These are phyloP conservation scores for Chymomyza costata DNA, from an alignment of 1,140 invertebrate species.

Conservation along the genomic window DNA sequence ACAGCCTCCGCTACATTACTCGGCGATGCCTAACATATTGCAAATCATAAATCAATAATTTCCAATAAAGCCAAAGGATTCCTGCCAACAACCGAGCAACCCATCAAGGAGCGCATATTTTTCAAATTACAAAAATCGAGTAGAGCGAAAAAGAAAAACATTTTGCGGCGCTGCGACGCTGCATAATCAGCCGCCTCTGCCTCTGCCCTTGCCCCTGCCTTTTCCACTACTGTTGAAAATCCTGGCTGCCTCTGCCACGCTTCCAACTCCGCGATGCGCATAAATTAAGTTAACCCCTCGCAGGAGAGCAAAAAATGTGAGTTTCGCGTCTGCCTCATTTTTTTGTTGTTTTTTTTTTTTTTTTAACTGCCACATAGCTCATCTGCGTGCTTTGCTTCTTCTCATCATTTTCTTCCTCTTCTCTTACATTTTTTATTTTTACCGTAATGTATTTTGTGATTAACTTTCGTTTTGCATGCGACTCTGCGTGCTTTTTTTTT, in stretches of 20 bases:
- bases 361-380: constrained; percentile 23
- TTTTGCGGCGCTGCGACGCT: constrained; percentile 34
- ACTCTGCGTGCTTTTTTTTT: constrained; percentile 32
- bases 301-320: constrained; percentile 31
- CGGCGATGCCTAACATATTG: constrained; percentile 13
- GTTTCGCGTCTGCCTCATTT: constrained; percentile 61
- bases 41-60: constrained; percentile 64
- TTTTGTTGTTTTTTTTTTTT: constrained; percentile 18
- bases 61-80: constrained; percentile 40
- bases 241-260: constrained; percentile 35
- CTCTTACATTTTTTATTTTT: constrained; percentile 53
- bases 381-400: constrained; percentile 7
- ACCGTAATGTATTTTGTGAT: constrained; percentile 70
- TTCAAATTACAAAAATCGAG: constrained; percentile 52
- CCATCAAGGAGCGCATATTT: constrained; percentile 52
- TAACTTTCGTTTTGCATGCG: constrained; percentile 71
- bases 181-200: constrained; percentile 53
- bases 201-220: constrained; percentile 29
- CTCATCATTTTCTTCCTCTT: constrained; percentile 39
- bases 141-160: constrained; percentile 34
- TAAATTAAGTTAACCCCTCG: constrained; percentile 73
- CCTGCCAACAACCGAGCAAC: constrained; percentile 20
- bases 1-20: no score
- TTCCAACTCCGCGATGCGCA: constrained; percentile 54
- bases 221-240: constrained; percentile 1